Evolutionary conservation across 2,888 invertebrate genomes (phyloP).

Genomic region (Polymixis lichenea): DNA sequence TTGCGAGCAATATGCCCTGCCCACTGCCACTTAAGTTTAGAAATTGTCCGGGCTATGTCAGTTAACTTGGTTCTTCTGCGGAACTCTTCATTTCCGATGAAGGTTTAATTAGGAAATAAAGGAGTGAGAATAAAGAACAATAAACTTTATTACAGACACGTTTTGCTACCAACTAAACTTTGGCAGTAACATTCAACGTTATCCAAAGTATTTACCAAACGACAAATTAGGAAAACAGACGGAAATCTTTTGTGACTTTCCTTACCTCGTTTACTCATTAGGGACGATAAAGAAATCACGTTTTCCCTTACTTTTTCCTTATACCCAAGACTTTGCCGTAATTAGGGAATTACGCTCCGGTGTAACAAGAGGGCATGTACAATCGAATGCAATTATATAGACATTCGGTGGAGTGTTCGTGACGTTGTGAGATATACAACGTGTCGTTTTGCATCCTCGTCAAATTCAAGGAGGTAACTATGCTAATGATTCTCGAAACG

Average conservation of each 20-base stretch:
- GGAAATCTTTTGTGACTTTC: constrained; percentile 24
- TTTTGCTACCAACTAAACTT: constrained; percentile 9
- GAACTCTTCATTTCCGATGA: no score
- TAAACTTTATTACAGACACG: neutral
- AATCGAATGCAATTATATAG: constrained; percentile 39
- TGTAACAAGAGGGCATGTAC: constrained; percentile 17
- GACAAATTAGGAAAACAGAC: constrained; percentile 19
- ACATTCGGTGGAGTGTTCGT: constrained; percentile 25
- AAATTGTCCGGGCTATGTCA: no score
- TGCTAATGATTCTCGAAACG: no score
- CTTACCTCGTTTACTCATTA: constrained; percentile 44
- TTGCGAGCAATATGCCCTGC: no score
- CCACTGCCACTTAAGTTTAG: no score
- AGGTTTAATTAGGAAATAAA: neutral
- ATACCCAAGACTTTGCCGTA: constrained; percentile 4
- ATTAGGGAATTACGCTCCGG: constrained; percentile 26
- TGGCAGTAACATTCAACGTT: neutral
- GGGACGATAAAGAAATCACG: constrained; percentile 42
- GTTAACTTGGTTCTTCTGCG: no score
- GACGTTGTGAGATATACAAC: constrained; percentile 22
- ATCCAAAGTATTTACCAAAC: constrained; percentile 12
- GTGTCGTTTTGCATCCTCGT: no score
- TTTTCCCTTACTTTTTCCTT: constrained; percentile 28
- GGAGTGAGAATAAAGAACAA: neutral
- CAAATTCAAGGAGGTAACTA: no score